Conservation (phyloP, 2,888 invertebrate species). For the Julus scandinavius region DNA sequence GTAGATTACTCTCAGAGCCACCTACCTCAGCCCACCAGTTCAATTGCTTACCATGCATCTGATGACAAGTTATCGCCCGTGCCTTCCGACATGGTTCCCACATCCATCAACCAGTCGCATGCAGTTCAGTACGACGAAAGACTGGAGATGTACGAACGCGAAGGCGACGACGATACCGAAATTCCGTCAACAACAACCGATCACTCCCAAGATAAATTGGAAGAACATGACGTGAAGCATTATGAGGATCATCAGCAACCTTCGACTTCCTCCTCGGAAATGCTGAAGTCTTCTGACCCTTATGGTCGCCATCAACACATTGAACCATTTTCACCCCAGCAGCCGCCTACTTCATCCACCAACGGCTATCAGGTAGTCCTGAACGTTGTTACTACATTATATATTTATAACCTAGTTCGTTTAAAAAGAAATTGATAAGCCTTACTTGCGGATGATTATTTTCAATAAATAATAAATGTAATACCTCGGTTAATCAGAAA, state of each 20-base stretch:
- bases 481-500: too few species aligned
- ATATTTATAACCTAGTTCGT: background rate
- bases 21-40: slow-evolving; percentile 42
- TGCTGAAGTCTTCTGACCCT: slow-evolving; percentile 28
- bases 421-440: background rate
- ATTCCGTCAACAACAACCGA: slow-evolving; percentile 54
- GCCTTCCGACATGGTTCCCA: background rate
- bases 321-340: slow-evolving; percentile 46
- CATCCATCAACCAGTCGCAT: slow-evolving; percentile 26
- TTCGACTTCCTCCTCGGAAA: slow-evolving; percentile 16
- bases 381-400: background rate
- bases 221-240: slow-evolving; percentile 15
- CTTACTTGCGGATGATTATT: too few species aligned
- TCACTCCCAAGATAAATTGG: background rate
- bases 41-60: background rate
- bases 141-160: slow-evolving; percentile 25
- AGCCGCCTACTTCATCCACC: slow-evolving; percentile 51
- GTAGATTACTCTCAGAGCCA: slow-evolving; percentile 42
- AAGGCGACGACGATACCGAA: slow-evolving; percentile 39
- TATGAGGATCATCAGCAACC: slow-evolving; percentile 37
- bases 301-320: slow-evolving; percentile 31
- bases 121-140: background rate
- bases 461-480: too few species aligned
- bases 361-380: slow-evolving; percentile 24
- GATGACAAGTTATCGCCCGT: background rate